Conservation (phyloP, 2,797 vertebrate species). For the Alcedo atthis region DNA sequence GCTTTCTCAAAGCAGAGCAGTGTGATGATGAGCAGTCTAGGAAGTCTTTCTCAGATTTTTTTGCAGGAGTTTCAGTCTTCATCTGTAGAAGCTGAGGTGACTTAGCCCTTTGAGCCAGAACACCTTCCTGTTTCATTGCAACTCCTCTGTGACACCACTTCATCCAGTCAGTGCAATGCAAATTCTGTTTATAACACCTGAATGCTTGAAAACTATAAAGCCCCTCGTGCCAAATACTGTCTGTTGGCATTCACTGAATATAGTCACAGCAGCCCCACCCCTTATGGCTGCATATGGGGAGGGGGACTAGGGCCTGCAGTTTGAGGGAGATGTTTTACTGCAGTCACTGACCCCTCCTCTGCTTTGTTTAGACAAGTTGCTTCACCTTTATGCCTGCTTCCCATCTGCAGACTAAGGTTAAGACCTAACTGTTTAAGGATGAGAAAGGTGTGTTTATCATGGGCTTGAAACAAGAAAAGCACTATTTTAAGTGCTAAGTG, state of each 20-base stretch:
- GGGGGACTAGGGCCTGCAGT: neutral
- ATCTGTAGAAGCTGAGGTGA: neutral
- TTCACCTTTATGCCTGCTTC: conserved; percentile 30
- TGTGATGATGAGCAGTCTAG: neutral
- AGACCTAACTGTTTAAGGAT: neutral
- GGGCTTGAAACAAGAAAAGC: neutral
- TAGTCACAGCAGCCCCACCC: neutral
- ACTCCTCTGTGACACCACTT: neutral
- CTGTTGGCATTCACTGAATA: neutral
- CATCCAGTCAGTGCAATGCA: neutral
- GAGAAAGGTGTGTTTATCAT: conserved; percentile 4
- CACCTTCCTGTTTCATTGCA: neutral
- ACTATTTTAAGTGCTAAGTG: conserved; percentile 43
- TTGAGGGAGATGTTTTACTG: neutral
- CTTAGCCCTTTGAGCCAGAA: neutral
- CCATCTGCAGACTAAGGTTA: neutral
- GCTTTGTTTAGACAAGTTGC: neutral
- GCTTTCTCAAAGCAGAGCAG: neutral
- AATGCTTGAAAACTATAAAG: neutral
- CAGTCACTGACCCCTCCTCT: neutral
- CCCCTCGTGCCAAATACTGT: neutral
- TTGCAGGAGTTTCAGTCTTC: neutral
- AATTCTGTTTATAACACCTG: neutral
- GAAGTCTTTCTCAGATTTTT: neutral
- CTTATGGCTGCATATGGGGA: neutral